These are phyloP conservation scores for Nothocercus nigrocapillus DNA, from an alignment of 2,113 vertebrate genomes.

Conservation along the genomic window DNA sequence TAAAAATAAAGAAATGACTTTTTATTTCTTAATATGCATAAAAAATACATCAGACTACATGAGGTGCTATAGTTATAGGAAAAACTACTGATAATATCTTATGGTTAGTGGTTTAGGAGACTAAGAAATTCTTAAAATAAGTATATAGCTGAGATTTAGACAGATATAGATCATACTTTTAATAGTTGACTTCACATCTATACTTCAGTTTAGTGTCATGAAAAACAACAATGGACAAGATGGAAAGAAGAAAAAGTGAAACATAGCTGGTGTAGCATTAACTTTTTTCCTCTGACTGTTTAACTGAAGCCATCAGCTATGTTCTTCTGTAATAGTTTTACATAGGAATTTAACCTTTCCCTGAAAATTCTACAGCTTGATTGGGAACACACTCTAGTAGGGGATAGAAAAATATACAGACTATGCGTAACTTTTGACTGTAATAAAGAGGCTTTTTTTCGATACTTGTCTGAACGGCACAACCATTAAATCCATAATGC, in stretches of 20 bases:
- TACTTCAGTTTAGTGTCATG: neutral
- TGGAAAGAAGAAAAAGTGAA: neutral
- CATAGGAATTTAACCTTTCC: constrained; percentile 51
- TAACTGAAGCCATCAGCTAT: neutral
- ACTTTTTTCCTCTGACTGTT: constrained; percentile 3
- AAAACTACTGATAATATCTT: neutral
- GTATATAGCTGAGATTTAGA: neutral
- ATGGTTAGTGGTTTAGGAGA: neutral
- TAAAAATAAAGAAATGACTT: neutral
- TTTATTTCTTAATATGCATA: neutral
- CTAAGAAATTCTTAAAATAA: constrained; percentile 17
- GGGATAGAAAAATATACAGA: neutral
- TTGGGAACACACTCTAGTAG: neutral
- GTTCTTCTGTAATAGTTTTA: constrained; percentile 39
- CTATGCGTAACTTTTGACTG: neutral
- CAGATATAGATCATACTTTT: neutral
- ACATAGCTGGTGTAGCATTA: neutral
- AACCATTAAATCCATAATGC: neutral
- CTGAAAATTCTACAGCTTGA: neutral
- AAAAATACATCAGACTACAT: neutral
- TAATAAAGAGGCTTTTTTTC: neutral
- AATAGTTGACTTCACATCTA: neutral
- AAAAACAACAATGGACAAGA: constrained; percentile 40
- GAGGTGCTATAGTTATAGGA: neutral
- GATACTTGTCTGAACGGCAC: neutral